Evolutionary conservation across 2,888 invertebrate genomes (phyloP).

Genomic region (Chaetogeoica ovagalla): DNA sequence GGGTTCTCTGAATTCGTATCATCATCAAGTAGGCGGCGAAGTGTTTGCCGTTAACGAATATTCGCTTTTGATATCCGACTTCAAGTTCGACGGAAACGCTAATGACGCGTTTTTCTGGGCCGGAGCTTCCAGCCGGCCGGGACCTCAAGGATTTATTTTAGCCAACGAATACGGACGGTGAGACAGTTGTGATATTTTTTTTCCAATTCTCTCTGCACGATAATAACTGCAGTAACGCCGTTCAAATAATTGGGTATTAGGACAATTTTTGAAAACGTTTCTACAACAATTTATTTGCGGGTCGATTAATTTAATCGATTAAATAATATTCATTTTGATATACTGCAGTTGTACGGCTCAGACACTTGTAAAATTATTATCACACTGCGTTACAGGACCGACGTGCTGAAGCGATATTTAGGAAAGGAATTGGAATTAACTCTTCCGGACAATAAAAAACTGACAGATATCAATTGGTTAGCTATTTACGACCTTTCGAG

Average conservation of each 20-base stretch:
- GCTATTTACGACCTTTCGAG: conserved; percentile 83
- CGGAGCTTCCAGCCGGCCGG: conserved; percentile 82
- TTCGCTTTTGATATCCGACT: conserved; percentile 76
- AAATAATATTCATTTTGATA: too few relatives aligned
- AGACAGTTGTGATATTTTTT: conserved; percentile 52
- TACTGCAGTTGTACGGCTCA: not conserved
- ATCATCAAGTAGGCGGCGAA: conserved; percentile 87
- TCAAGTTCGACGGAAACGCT: conserved; percentile 88
- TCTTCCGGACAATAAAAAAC: conserved; percentile 81
- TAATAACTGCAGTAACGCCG: too few relatives aligned
- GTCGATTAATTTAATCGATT: too few relatives aligned
- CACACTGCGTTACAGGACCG: conserved; percentile 66
- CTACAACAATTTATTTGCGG: not conserved
- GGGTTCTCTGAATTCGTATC: conserved; percentile 85
- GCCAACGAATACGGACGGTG: conserved; percentile 86
- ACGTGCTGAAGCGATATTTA: conserved; percentile 81
- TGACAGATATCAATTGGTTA: conserved; percentile 86
- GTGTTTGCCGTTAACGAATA: conserved; percentile 86
- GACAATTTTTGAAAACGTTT: too few relatives aligned
- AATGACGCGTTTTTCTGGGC: conserved; percentile 93
- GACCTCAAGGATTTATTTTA: conserved; percentile 88
- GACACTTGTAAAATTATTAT: not conserved
- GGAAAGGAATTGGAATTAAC: conserved; percentile 81
- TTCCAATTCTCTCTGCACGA: not conserved
- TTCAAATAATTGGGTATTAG: too few relatives aligned